Evolutionary conservation across 1,140 invertebrate species (phyloP), one percentile per base, ranked within the genome.

Genomic region (Macrobrachium nipponense): DNA sequence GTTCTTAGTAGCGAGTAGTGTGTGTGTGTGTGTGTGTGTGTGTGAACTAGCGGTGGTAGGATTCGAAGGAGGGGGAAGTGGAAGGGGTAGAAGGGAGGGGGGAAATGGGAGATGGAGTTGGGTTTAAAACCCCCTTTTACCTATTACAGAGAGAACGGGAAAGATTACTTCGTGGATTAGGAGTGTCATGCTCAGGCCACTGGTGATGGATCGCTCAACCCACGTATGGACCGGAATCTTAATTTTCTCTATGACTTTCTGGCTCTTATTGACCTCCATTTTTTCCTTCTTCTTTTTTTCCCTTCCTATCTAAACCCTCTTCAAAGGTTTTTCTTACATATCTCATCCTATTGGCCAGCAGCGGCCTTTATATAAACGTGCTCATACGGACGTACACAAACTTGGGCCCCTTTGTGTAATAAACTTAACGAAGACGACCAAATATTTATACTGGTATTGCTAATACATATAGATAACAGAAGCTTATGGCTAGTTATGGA

Each of bases 81-180:
- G 64, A 27, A 66, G 64, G 15, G 15, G 18, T 5, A 6, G 10
- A 15, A 23, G n/a, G 66, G n/a, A 23, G n/a, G 27, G 27, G 8
- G 18, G 18, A 6, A 20, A 15, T 6, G n/a, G 66, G n/a, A 23
- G n/a, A 23, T n/a, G 15, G n/a, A 70, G n/a, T n/a, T 70, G 15
- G 20, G 66, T 27, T 70, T 20, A 70, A 70, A 5, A 11, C 43
- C 12, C 62, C 43, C 61, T 18, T 60, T 64, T 64, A 14, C 23
- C 77, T 43, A 80, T 80, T 80, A 80, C 36, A 80, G 77, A 80
- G 20, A 80, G 77, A 80, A 80, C 66, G 77, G 62, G 66, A 80
- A 64, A 80, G 77, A 80, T 80, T 64, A 64, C 60, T 80, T 15
- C 60, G 20, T n/a, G 61, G 60, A 80, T 80, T 80, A 66, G 60